These are phyloP conservation scores for Urocolius indicus DNA, from an alignment of 2,113 vertebrate species.

Conservation along the genomic window DNA sequence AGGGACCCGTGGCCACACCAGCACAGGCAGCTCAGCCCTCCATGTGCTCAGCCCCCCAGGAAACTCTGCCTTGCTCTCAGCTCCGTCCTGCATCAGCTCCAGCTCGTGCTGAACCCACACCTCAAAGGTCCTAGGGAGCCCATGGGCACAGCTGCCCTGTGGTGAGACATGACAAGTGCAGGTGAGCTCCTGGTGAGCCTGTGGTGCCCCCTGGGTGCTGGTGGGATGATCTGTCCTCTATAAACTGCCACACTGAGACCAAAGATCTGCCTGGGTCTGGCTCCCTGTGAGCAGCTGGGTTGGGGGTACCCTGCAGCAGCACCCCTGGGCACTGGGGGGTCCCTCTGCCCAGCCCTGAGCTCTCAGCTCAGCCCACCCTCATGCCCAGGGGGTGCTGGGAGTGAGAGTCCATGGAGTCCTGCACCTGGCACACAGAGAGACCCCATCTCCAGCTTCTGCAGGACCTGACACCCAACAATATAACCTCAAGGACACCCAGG, in stretches of 20 bases:
- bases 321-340: fast-evolving
- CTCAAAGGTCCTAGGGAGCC: fast-evolving
- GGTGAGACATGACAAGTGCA: background rate
- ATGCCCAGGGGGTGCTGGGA: background rate
- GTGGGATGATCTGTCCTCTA: fast-evolving
- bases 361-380: background rate
- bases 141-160: fast-evolving
- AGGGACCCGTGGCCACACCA: fast-evolving
- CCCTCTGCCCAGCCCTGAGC: background rate
- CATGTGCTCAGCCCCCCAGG: fast-evolving
- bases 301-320: fast-evolving
- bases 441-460: background rate
- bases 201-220: fast-evolving
- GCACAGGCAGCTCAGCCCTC: background rate
- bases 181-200: background rate
- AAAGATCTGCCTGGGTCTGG: background rate
- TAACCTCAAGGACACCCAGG: fast-evolving
- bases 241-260: background rate
- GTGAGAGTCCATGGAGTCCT: background rate
- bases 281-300: fast-evolving
- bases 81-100: background rate
- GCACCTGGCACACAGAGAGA: fast-evolving
- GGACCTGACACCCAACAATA: fast-evolving
- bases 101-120: fast-evolving
- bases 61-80: background rate